Percentiles rank a stretch among this genome's conserved stretches.
These are phyloP conservation scores for Cerceris rybyensis DNA, from an alignment of 2,888 invertebrate genomes.

Conservation along the genomic window DNA sequence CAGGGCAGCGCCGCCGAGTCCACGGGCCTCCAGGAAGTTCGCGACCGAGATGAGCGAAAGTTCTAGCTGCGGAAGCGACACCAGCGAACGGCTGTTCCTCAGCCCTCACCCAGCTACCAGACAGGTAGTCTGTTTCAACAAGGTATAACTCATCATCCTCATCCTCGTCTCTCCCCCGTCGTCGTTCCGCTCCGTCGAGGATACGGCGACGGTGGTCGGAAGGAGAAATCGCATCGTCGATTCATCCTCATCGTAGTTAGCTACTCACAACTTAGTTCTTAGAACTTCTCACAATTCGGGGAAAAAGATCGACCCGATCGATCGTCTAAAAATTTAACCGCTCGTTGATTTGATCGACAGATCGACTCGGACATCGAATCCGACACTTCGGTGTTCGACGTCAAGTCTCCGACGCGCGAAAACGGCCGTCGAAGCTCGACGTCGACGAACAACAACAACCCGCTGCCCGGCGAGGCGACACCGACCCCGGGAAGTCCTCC, in stretches of 20 bases:
- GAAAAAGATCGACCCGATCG: not conserved
- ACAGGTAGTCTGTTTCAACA: slow-evolving; percentile 82
- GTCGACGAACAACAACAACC: slow-evolving; percentile 83
- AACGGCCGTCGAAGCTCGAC: slow-evolving; percentile 82
- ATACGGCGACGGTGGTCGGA: too few species aligned
- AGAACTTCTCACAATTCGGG: not conserved
- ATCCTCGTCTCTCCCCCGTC: slow-evolving; percentile 56
- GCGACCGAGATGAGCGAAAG: slow-evolving; percentile 87
- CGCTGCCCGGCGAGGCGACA: slow-evolving; percentile 79
- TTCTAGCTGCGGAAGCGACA: slow-evolving; percentile 87
- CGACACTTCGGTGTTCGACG: slow-evolving; percentile 85
- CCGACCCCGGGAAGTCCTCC: slow-evolving; percentile 80
- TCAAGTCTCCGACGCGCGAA: slow-evolving; percentile 83
- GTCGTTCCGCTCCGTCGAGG: too few species aligned
- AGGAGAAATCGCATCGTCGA: too few species aligned
- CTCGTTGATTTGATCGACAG: slow-evolving; percentile 73
- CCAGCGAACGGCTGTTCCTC: slow-evolving; percentile 85
- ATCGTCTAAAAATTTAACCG: not conserved
- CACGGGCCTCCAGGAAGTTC: slow-evolving; percentile 86
- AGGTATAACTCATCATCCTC: slow-evolving; percentile 75
- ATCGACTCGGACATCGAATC: slow-evolving; percentile 86
- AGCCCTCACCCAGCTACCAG: slow-evolving; percentile 83
- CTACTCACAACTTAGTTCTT: too few species aligned
- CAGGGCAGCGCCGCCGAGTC: slow-evolving; percentile 85
- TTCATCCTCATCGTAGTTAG: too few species aligned